Percentiles rank a stretch among this genome's conserved stretches.
Conservation (phyloP, 2,113 vertebrate genomes). For the Petroica traversi region DNA sequence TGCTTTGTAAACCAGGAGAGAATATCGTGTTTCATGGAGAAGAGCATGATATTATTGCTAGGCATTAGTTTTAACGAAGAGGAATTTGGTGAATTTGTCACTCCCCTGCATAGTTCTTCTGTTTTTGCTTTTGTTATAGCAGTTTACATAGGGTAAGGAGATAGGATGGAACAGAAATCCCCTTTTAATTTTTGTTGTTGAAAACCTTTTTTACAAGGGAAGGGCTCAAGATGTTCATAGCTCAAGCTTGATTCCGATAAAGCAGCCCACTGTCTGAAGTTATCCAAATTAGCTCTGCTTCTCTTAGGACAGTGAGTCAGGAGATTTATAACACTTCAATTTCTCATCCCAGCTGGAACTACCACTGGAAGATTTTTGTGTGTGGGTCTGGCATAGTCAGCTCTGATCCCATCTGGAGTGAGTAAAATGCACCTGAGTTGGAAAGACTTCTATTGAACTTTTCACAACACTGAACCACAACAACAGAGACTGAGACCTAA, state of each 20-base stretch:
- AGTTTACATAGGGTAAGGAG: background rate
- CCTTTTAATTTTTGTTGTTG: background rate
- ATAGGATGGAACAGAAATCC: background rate
- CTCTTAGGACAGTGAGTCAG: background rate
- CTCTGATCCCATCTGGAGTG: background rate
- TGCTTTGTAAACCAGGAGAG: background rate
- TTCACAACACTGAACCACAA: background rate
- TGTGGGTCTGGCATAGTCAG: background rate
- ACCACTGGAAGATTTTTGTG: background rate
- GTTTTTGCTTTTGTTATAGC: conserved; percentile 8
- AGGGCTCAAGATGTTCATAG: background rate
- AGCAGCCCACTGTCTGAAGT: background rate
- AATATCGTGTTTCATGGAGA: conserved; percentile 4
- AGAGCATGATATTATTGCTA: background rate
- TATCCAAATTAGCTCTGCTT: background rate
- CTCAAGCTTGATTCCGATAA: background rate
- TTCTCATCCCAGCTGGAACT: conserved; percentile 3
- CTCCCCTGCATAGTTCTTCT: background rate
- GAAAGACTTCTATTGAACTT: background rate
- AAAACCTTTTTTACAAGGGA: background rate
- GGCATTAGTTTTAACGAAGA: background rate
- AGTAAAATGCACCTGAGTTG: background rate
- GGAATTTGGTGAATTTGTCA: conserved; percentile 36
- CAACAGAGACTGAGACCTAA: background rate
- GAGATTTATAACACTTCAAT: background rate